These are phyloP conservation scores for Thaumatotibia leucotreta DNA, from an alignment of 1,140 invertebrate species.

Conservation along the genomic window DNA sequence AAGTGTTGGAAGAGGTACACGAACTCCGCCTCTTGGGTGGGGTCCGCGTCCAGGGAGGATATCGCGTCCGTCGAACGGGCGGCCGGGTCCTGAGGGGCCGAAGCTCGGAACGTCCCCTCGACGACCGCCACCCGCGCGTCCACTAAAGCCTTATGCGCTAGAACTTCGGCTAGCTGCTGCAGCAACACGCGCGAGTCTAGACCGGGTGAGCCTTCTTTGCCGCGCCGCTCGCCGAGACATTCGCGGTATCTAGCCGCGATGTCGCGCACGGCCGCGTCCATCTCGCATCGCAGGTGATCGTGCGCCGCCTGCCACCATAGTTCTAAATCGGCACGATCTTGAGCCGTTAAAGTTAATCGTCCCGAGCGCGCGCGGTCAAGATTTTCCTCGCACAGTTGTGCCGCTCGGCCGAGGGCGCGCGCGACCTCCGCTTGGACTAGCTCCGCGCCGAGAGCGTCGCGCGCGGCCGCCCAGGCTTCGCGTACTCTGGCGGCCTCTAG, in stretches of 20 bases:
- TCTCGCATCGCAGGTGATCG: conserved; percentile 80
- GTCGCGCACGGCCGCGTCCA: conserved; percentile 82
- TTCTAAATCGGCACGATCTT: conserved; percentile 81
- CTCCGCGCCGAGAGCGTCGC: conserved; percentile 83
- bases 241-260: conserved; percentile 81
- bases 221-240: conserved; percentile 71
- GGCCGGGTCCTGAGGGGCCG: conserved; percentile 33
- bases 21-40: conserved; percentile 78
- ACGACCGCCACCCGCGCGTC: conserved; percentile 83
- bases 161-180: conserved; percentile 83
- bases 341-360: conserved; percentile 78
- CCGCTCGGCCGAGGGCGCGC: conserved; percentile 82
- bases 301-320: conserved; percentile 84
- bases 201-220: conserved; percentile 59
- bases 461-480: conserved; percentile 82
- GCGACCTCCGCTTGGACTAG: conserved; percentile 85
- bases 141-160: conserved; percentile 86
- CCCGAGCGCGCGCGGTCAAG: conserved; percentile 65
- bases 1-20: conserved; percentile 80
- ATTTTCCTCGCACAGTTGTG: conserved; percentile 79
- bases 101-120: conserved; percentile 69
- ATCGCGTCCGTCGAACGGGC: conserved; percentile 51
- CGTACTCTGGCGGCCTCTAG: conserved; percentile 73
- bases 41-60: conserved; percentile 69
- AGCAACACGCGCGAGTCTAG: conserved; percentile 78